These are phyloP conservation scores for Drosophila auraria DNA, from an alignment of 1,140 invertebrate genomes.

Conservation along the genomic window DNA sequence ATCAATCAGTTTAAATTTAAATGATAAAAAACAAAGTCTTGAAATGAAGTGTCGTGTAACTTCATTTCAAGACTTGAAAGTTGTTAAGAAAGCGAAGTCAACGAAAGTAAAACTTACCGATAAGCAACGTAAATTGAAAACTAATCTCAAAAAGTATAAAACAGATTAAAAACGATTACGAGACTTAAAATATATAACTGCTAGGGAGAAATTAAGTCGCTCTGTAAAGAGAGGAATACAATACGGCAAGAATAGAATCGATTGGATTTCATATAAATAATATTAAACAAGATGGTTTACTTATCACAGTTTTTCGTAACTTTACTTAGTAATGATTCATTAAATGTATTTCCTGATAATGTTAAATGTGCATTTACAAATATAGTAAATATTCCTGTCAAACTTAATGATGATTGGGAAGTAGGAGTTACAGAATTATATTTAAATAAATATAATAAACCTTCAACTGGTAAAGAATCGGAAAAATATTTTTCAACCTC, in stretches of 20 bases:
- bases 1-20: background rate
- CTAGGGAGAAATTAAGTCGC: too few relatives aligned
- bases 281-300: too few relatives aligned
- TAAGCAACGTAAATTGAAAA: background rate
- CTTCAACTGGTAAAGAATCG: background rate
- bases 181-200: too few relatives aligned
- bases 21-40: background rate
- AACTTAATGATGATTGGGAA: constrained; percentile 4
- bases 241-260: too few relatives aligned
- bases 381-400: constrained; percentile 1
- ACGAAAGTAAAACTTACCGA: background rate
- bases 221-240: too few relatives aligned
- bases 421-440: constrained; percentile 10
- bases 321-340: background rate
- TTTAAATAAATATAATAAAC: background rate
- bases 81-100: background rate
- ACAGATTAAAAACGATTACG: too few relatives aligned
- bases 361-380: constrained; percentile 11
- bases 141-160: background rate
- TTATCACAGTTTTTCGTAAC: too few relatives aligned
- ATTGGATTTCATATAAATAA: too few relatives aligned
- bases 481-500: background rate
- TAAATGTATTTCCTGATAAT: background rate
- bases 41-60: too few relatives aligned
- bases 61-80: background rate